A percentile compares a stretch with the other conserved stretches of the same genome.
These are phyloP conservation scores for Eunapius fragilis DNA, from an alignment of 37 sponge, comb jelly and placozoan genomes.

Conservation along the genomic window DNA sequence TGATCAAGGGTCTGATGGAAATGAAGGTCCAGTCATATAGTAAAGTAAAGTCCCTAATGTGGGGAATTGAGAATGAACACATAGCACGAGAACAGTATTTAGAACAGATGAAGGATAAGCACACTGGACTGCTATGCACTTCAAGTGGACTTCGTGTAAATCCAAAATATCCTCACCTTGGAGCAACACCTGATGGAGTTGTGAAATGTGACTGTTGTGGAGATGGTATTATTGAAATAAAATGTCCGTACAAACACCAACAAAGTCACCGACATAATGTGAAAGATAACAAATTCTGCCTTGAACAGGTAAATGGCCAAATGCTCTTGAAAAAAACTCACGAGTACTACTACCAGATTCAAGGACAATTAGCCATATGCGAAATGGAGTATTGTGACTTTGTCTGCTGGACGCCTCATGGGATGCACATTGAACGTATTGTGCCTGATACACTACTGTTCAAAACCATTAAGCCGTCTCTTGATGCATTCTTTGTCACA, in stretches of 20 bases:
- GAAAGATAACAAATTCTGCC: not conserved
- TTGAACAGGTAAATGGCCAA: too few relatives aligned
- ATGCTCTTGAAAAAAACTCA: too few relatives aligned
- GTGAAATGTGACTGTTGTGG: conserved; percentile 43
- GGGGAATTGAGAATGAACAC: conserved; percentile 19
- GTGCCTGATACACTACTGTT: too few relatives aligned
- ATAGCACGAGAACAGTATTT: conserved; percentile 7
- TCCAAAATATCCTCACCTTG: conserved; percentile 36
- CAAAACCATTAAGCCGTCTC: too few relatives aligned
- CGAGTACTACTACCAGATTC: too few relatives aligned
- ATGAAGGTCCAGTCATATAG: not conserved
- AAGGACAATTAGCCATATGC: too few relatives aligned
- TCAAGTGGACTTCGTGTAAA: conserved; percentile 27
- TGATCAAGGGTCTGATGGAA: not conserved
- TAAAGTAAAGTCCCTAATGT: conserved; percentile 5
- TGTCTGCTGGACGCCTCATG: too few relatives aligned
- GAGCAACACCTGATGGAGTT: conserved; percentile 45
- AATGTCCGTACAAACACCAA: conserved; percentile 42
- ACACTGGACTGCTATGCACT: not conserved
- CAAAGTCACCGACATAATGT: not conserved
- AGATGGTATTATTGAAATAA: conserved; percentile 31
- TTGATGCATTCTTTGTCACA: too few relatives aligned
- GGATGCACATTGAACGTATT: too few relatives aligned
- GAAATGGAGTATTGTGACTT: too few relatives aligned
- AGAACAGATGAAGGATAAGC: not conserved